Evolutionary conservation across 2,113 vertebrate genomes (phyloP).

Genomic region (Mungos mungo): DNA sequence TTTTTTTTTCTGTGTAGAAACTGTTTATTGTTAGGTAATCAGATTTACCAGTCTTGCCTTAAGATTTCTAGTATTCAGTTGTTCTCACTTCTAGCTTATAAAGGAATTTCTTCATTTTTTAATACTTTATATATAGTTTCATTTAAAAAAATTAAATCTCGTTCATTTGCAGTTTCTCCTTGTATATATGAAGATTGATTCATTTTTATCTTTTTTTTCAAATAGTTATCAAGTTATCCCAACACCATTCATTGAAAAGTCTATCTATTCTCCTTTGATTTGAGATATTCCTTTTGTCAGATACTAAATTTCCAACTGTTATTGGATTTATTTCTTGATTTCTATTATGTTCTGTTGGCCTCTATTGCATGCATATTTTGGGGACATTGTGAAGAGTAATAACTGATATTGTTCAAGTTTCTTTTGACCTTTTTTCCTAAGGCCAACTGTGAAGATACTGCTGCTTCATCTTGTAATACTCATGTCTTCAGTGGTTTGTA

Average conservation of each 20-base stretch:
- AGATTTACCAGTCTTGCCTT: background rate
- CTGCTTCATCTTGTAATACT: slow-evolving; percentile 4
- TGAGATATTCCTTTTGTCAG: background rate
- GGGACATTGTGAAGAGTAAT: slow-evolving; percentile 9
- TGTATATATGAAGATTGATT: background rate
- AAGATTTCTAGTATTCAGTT: slow-evolving; percentile 10
- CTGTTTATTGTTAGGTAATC: background rate
- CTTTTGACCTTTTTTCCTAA: background rate
- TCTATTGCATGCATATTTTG: background rate
- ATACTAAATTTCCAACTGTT: background rate
- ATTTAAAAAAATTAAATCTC: slow-evolving; percentile 9
- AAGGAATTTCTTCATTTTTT: background rate
- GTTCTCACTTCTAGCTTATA: background rate
- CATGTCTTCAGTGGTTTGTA: slow-evolving; percentile 16
- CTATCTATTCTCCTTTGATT: background rate
- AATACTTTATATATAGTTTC: background rate
- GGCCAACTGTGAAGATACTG: background rate
- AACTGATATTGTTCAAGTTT: slow-evolving; percentile 35
- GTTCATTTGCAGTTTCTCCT: background rate
- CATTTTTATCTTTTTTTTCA: background rate
- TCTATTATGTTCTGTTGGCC: background rate
- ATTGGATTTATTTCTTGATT: background rate
- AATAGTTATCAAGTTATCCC: background rate
- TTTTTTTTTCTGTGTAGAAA: background rate
- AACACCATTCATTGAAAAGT: background rate